phyloP scores from a whole-genome alignment of 2,113 vertebrate genomes.

The Pontoporia blainvillei region DNA sequence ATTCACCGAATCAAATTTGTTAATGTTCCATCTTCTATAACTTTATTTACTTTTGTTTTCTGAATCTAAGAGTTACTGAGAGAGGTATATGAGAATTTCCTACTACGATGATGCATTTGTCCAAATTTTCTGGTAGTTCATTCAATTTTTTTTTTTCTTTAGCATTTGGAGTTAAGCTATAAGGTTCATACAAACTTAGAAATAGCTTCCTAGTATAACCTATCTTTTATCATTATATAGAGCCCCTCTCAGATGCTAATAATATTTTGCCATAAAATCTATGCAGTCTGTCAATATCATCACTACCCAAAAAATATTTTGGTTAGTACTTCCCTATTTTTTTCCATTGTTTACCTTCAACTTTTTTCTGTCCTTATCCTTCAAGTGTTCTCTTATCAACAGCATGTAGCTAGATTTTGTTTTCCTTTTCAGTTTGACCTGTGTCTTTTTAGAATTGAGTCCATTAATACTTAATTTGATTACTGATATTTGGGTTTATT shows the following conservation, averaged over 20 bases:
- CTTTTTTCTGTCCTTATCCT: neutral
- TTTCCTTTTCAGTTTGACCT: neutral
- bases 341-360: neutral
- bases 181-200: neutral
- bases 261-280: neutral
- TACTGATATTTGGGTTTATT: neutral
- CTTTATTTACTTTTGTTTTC: neutral
- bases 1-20: neutral
- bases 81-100: neutral
- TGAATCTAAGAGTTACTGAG: neutral
- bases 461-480: neutral
- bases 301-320: neutral
- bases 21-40: neutral
- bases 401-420: neutral
- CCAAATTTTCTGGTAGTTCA: neutral
- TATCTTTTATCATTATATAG: neutral
- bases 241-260: neutral
- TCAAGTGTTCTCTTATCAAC: neutral
- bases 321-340: neutral
- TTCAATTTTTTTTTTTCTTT: neutral
- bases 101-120: neutral
- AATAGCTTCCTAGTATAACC: neutral
- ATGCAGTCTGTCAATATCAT: neutral
- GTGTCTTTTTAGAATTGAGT: neutral
- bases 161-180: neutral